Percentiles rank a stretch among this genome's conserved stretches.
phyloP scores from a whole-genome alignment of 2,113 vertebrate genomes.

The Poeciliopsis turrubarensis region DNA sequence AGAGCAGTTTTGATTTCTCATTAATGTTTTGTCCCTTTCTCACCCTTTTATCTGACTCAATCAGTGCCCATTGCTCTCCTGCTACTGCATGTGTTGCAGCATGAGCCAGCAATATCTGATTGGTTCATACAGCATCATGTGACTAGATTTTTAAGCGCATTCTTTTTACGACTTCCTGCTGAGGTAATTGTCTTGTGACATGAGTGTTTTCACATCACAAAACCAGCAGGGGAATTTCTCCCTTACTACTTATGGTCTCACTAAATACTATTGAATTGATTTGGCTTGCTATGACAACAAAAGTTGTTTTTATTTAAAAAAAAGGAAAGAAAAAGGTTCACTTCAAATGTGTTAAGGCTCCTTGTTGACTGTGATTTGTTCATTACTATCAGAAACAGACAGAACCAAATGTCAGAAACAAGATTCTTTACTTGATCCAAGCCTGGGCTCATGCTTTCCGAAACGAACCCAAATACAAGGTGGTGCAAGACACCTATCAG shows the following conservation, averaged over 20 bases:
- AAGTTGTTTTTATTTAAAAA: not conserved
- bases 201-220: slow-evolving; percentile 19
- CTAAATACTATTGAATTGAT: not conserved
- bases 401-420: slow-evolving; percentile 92
- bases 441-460: slow-evolving; percentile 98
- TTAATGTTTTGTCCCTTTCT: not conserved
- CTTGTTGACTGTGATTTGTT: slow-evolving; percentile 1
- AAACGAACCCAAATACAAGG: slow-evolving; percentile 98
- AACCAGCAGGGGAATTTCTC: slow-evolving; percentile 53
- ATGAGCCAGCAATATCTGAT: slow-evolving; percentile 47
- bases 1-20: not conserved
- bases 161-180: slow-evolving; percentile 69
- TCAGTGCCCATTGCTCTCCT: slow-evolving; percentile 15
- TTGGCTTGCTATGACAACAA: not conserved
- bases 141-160: slow-evolving; percentile 40
- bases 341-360: not conserved
- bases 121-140: slow-evolving; percentile 58
- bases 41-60: not conserved
- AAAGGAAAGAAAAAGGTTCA: not conserved
- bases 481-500: slow-evolving; percentile 98
- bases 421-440: slow-evolving; percentile 96
- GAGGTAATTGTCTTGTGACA: slow-evolving; percentile 73
- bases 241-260: slow-evolving; percentile 1
- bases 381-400: slow-evolving; percentile 84
- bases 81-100: slow-evolving; percentile 16